Evolutionary conservation across 2,113 vertebrate genomes (phyloP), one percentile per base, ranked within the genome.

Genomic region (Callaeas wilsoni): DNA sequence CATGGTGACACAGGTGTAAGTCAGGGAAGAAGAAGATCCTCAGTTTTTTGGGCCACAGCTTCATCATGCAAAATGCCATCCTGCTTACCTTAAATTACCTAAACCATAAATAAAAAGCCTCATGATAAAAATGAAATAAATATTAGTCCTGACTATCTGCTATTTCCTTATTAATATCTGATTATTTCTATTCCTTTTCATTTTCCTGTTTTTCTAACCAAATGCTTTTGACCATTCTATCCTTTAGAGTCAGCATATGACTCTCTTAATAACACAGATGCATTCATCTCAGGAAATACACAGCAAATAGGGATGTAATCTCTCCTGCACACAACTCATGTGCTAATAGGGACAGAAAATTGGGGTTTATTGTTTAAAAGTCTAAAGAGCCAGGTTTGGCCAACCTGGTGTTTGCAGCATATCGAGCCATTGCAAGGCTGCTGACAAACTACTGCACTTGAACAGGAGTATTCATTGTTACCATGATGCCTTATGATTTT

Each of bases 1-100:
- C 29, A 13, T 41, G 60, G 57, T 70, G 69, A 76, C 88, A 93
- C 68, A 95, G 80, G 64, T 93, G 37, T 87, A 92, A 87, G 37
- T 35, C 64, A 64, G 73, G 18, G 23, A 93, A 75, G n/a, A 75
- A 90, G 53, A 63, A 94, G 57, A 84, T n/a, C 56, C 26, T 77
- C 63, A 27, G 23, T 9, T 71, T 89, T 78, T 56, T 68, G 56
- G 32, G 44, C 39, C 5, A 16, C 32, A 62, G 49, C 21, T 55
- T 84, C 30, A 33, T 30, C 29, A 55, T 77, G 42, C 2, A 80
- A 90, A 90, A 71, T 53, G 42, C 27, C 56, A 90, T 73, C 29
- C 53, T 62, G 41, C n/a, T 53, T 44, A 27, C 33, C 35, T 75
- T 60, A 71, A 81, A 65, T 47, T 90, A 39, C 44, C 21, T 68